A percentile compares a stretch with the other conserved stretches of the same genome.
Evolutionary conservation across 1,140 invertebrate species (phyloP).

Genomic region (Magallana angulata): DNA sequence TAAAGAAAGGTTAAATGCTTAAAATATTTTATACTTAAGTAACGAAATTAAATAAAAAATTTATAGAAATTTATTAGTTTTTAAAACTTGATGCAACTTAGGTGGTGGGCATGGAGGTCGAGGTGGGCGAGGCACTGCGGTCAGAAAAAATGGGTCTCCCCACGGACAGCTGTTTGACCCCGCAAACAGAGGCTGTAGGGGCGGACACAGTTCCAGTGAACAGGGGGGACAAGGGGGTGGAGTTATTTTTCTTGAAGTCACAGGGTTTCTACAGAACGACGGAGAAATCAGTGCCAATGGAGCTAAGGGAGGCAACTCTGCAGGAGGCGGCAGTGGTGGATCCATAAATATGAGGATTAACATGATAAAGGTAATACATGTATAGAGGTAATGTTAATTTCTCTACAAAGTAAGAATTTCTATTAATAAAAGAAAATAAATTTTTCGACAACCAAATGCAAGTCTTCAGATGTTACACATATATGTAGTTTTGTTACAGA

Average conservation of each 20-base stretch:
- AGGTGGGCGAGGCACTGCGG: conserved; percentile 62
- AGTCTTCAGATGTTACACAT: too few species aligned
- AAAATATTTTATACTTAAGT: too few species aligned
- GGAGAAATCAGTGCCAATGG: conserved; percentile 68
- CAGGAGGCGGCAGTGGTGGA: conserved; percentile 72
- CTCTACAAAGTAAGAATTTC: background rate
- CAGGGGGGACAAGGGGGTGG: conserved; percentile 65
- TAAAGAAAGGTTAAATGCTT: background rate
- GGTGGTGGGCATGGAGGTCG: conserved; percentile 72
- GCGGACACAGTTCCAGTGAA: conserved; percentile 46
- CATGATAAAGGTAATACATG: conserved; percentile 63
- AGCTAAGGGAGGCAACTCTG: conserved; percentile 51
- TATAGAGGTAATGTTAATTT: background rate
- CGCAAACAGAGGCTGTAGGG: conserved; percentile 60
- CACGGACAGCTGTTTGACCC: conserved; percentile 68
- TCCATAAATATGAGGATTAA: conserved; percentile 64
- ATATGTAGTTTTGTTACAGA: too few species aligned
- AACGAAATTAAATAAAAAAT: background rate
- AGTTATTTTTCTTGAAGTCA: conserved; percentile 62
- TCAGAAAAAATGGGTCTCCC: conserved; percentile 58
- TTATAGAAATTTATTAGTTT: background rate
- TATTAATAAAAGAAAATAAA: background rate
- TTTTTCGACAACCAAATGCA: background rate
- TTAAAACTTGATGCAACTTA: background rate
- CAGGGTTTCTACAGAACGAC: conserved; percentile 65